These are phyloP conservation scores for Cryptoprocta ferox DNA, from an alignment of 2,797 vertebrate genomes.

Conservation along the genomic window DNA sequence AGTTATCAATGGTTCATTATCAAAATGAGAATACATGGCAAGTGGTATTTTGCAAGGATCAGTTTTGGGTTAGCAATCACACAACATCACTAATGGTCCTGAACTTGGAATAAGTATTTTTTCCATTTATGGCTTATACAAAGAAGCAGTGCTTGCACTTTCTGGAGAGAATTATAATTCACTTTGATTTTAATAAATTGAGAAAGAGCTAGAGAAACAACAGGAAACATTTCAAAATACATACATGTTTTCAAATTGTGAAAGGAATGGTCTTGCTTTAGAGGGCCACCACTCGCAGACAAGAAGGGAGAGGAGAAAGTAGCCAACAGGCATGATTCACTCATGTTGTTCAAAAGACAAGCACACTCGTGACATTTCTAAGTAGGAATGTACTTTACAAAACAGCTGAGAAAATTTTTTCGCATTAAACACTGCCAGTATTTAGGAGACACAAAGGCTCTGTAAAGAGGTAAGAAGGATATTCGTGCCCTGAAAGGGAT, in stretches of 20 bases:
- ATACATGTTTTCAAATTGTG: background rate
- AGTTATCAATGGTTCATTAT: background rate
- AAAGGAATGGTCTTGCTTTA: background rate
- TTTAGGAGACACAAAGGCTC: background rate
- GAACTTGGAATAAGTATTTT: background rate
- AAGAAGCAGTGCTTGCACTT: background rate
- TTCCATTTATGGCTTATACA: accelerated
- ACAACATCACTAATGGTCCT: background rate
- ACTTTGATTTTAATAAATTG: conserved; percentile 15
- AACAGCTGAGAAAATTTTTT: background rate
- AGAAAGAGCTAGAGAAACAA: conserved; percentile 19
- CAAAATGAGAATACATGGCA: background rate
- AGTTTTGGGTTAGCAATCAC: background rate
- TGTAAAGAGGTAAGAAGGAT: background rate
- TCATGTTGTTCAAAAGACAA: background rate
- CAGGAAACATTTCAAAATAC: background rate
- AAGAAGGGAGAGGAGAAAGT: background rate
- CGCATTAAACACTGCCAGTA: background rate
- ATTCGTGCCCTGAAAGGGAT: background rate
- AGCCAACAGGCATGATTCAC: too few relatives aligned
- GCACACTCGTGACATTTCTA: background rate
- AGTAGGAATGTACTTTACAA: background rate
- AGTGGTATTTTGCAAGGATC: background rate
- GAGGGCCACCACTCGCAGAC: background rate
- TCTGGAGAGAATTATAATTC: background rate